These are phyloP conservation scores for Aurelia aurita DNA, from an alignment of 30 jellyfish, hydroid and myxozoan genomes.

Conservation along the genomic window DNA sequence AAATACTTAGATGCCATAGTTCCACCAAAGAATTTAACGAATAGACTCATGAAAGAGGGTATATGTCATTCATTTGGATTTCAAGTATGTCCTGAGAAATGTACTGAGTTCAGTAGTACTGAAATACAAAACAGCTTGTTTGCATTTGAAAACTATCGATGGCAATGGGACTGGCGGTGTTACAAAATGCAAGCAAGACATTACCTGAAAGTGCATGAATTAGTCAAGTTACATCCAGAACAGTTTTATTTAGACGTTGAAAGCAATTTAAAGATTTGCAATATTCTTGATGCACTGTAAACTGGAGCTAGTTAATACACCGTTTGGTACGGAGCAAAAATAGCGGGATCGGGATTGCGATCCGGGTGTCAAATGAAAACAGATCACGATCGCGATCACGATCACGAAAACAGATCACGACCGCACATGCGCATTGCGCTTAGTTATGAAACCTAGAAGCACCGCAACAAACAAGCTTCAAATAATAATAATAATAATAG, in stretches of 20 bases:
- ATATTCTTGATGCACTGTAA: too few species aligned
- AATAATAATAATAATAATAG: too few species aligned
- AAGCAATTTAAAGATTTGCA: neutral
- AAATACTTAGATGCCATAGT: neutral
- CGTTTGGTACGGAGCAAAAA: too few species aligned
- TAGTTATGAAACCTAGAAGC: too few species aligned
- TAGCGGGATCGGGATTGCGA: too few species aligned
- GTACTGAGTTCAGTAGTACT: constrained; percentile 21
- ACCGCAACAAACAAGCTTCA: too few species aligned
- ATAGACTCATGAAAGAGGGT: constrained; percentile 11
- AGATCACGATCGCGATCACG: too few species aligned
- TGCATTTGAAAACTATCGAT: constrained; percentile 40
- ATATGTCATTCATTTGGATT: constrained; percentile 17
- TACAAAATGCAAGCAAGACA: constrained; percentile 10
- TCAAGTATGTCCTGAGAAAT: constrained; percentile 42
- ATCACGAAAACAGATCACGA: too few species aligned
- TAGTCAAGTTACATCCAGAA: neutral
- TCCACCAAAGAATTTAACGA: neutral
- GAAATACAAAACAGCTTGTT: constrained; percentile 34
- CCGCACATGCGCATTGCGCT: too few species aligned
- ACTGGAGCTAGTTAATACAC: too few species aligned
- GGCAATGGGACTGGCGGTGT: constrained; percentile 74
- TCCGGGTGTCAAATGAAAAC: too few species aligned
- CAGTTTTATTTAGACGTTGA: constrained; percentile 3
- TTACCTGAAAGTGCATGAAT: neutral